A percentile compares a stretch with the other conserved stretches of the same genome.
phyloP scores from a whole-genome alignment of 2,797 vertebrate genomes.

The Necrosyrtes monachus region DNA sequence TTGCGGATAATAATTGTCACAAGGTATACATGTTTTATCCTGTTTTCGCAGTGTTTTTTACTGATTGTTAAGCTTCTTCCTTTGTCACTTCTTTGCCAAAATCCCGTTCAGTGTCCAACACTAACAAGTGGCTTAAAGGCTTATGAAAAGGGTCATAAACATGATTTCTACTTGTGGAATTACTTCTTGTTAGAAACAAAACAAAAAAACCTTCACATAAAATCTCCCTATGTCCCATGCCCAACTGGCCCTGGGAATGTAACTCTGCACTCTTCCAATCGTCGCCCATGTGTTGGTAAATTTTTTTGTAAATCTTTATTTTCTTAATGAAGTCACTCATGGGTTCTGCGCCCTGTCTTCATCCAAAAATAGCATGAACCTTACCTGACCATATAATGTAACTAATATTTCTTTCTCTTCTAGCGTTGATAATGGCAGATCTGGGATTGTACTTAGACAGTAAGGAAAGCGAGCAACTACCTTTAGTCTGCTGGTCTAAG shows the following conservation, averaged over 20 bases:
- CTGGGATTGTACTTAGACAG: background rate
- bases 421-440: background rate
- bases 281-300: background rate
- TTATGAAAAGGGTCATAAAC: conserved; percentile 46
- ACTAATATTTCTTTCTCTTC: background rate
- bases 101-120: conserved; percentile 37
- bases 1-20: conserved; percentile 37
- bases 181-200: conserved; percentile 20
- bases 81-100: conserved; percentile 35
- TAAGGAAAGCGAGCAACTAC: background rate
- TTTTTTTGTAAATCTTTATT: conserved; percentile 38
- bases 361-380: conserved; percentile 44
- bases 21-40: conserved; percentile 32
- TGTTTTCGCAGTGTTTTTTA: conserved; percentile 39
- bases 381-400: conserved; percentile 35
- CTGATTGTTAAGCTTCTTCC: conserved; percentile 36
- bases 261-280: background rate
- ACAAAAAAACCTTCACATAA: background rate
- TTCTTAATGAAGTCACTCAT: conserved; percentile 44
- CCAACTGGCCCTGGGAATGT: background rate
- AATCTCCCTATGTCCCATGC: background rate
- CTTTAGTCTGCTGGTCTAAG: background rate
- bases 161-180: background rate
- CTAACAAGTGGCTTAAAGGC: conserved; percentile 60
- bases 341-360: background rate